These are phyloP conservation scores for Brachylomia viminalis DNA, from an alignment of 2,888 invertebrate genomes.

Conservation along the genomic window DNA sequence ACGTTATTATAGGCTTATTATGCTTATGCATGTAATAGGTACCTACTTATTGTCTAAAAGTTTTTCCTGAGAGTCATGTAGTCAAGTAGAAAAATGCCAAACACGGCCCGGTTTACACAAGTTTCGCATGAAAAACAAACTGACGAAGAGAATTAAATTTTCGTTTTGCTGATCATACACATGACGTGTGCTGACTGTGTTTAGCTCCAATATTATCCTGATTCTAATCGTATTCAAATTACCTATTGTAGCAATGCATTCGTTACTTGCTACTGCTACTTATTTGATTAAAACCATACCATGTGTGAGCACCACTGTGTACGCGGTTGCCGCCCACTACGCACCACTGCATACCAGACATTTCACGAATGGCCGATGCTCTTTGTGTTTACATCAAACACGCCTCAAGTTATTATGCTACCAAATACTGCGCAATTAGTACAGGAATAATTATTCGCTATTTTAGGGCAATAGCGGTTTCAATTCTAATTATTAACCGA, in stretches of 20 bases:
- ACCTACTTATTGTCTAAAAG: background rate
- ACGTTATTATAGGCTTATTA: too few species aligned
- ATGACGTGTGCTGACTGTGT: too few species aligned
- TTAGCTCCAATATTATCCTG: background rate
- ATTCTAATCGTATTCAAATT: background rate
- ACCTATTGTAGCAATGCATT: background rate
- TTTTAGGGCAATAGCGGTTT: conserved; percentile 22
- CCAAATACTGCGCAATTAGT: conserved; percentile 35
- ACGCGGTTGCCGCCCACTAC: background rate
- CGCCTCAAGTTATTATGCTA: conserved; percentile 22
- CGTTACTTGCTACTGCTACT: background rate
- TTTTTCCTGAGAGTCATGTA: background rate
- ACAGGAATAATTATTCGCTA: conserved; percentile 16
- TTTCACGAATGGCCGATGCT: conserved; percentile 14
- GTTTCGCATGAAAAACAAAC: background rate
- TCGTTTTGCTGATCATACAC: background rate
- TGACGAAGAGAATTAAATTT: background rate
- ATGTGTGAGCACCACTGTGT: conserved; percentile 1
- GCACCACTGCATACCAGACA: conserved; percentile 9
- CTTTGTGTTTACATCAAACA: conserved; percentile 33
- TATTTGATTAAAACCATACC: background rate
- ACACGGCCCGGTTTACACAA: background rate
- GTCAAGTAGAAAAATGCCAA: background rate
- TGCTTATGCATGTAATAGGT: too few species aligned
- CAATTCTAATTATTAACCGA: background rate